phyloP scores from a whole-genome alignment of 2,797 vertebrate species.

The Moxostoma hubbsi region DNA sequence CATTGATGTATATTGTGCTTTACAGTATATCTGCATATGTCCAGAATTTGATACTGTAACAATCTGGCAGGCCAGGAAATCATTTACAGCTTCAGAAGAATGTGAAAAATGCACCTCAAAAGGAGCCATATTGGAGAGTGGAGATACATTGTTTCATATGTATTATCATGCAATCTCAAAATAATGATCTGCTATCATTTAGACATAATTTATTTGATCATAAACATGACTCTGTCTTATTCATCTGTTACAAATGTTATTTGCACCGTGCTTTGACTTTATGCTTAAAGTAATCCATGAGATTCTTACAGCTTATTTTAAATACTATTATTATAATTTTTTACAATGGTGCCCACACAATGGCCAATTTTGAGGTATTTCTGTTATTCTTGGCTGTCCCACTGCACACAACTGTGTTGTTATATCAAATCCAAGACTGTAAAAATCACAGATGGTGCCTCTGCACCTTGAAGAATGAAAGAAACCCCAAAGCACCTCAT shows the following conservation, averaged over 20 bases:
- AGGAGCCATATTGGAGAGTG: constrained; percentile 37
- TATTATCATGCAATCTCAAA: constrained; percentile 50
- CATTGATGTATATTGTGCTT: too few relatives aligned
- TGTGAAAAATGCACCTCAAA: constrained; percentile 38
- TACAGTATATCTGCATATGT: not conserved
- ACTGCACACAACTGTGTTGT: constrained; percentile 28
- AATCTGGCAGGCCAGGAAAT: constrained; percentile 93
- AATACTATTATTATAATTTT: not conserved
- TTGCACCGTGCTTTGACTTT: not conserved
- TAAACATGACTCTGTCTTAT: not conserved
- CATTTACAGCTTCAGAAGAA: constrained; percentile 34
- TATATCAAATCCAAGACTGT: constrained; percentile 9
- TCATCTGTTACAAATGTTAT: not conserved
- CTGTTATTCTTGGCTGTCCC: constrained; percentile 37
- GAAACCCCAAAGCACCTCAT: constrained; percentile 65
- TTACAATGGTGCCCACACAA: constrained; percentile 41
- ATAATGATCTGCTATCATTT: constrained; percentile 39
- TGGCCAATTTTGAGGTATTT: constrained; percentile 47
- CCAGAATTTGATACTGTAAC: constrained; percentile 59
- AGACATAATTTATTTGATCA: not conserved
- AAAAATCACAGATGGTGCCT: constrained; percentile 40
- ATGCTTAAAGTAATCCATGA: not conserved
- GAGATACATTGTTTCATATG: constrained; percentile 49
- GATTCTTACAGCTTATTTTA: not conserved
- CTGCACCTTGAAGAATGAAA: constrained; percentile 53